Evolutionary conservation across 2,888 invertebrate species (phyloP), one percentile per base, ranked within the genome.

Genomic region (Lochmaea crataegi): DNA sequence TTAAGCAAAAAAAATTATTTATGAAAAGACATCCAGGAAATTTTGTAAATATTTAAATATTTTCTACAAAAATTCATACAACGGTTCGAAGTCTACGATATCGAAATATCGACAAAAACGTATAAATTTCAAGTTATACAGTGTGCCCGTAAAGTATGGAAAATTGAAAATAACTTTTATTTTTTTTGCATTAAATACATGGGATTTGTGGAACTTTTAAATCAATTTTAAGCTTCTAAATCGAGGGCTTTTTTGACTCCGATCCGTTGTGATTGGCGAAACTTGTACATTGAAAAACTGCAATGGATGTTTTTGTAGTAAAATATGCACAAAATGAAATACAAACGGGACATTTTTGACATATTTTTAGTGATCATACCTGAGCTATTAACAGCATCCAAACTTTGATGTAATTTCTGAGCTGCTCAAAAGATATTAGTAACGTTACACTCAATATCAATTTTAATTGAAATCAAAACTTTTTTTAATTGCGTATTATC

Each of bases 341-440:
- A 61, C 68, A 74, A 73, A 63, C 1, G 66, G 66, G 75, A 77
- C 68, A 75, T 79, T 70, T 75, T 42, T 61, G 77, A 76, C 72
- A 73, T 81, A 77, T 78, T 57, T 72, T 68, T 65, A 69, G 66
- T 38, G 66, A 57, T 86, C 88, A 84, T 90, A 92, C 92, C 92
- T 91, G 90, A 88, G 83, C 88, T 89, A 86, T 90, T 90, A 85
- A 91, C 91, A 84, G 90, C 89, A 85, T 91, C 91, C 88, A 91
- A 88, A 87, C 91, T 91, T 87, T 90, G 90, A 88, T 90, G 91
- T 86, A 89, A 87, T 84, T 89, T 89, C 83, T 89, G 89, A 85
- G 88, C 88, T 87, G 87, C 87, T 86, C 82, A 82, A 76, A 87
- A 85, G 84, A 85, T 85, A 84, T 85, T 83, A 65, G 65, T 73